Evolutionary conservation across 2,888 invertebrate genomes (phyloP), one percentile per base, ranked within the genome.

Genomic region (Drosophila emarginata): DNA sequence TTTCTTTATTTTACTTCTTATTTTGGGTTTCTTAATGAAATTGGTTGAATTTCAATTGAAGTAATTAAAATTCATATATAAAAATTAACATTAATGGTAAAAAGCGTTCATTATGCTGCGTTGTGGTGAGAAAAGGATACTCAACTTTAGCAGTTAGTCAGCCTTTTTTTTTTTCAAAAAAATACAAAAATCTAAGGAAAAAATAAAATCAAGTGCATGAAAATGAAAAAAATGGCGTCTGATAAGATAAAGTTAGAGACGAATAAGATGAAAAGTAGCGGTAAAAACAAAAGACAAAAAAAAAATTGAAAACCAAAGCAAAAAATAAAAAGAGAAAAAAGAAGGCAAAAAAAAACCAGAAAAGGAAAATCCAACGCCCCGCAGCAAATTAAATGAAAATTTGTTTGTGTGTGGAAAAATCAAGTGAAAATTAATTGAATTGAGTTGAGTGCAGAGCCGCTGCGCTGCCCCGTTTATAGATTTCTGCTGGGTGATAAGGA

Each of bases 381-480:
- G 72, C 70, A 83, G 82, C 86, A 83, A 87, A 87, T 83, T 83
- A 87, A 83, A 83, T 83, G 82, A 78, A 85, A 76, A 76, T 79
- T 76, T 76, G 77, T 77, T 79, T 80, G 72, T 83, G 76, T 79
- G 79, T 77, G 74, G 79, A 83, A 80, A 84, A 88, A 83, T 87
- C 89, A 90, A 90, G 89, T 90, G 88, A 88, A 90, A 90, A 90
- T 90, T 90, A 90, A 90, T 90, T 89, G 90, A 89, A 90, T 90
- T 81, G 90, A 90, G 90, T 84, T 88, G 88, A 85, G 88, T 87
- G 83, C 82, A 84, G 80, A 78, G 78, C 64, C 68, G 79, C 64
- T 67, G 73, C 21, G 15, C 39, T 74, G 64, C 77, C 79, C 77
- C 80, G 81, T 77, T 80, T 77, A 81, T 80, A 88, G 84, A 86